Percentiles rank a stretch among this genome's conserved stretches.
phyloP scores from a whole-genome alignment of 1,140 invertebrate species.

The Neodiprion fabricii region DNA sequence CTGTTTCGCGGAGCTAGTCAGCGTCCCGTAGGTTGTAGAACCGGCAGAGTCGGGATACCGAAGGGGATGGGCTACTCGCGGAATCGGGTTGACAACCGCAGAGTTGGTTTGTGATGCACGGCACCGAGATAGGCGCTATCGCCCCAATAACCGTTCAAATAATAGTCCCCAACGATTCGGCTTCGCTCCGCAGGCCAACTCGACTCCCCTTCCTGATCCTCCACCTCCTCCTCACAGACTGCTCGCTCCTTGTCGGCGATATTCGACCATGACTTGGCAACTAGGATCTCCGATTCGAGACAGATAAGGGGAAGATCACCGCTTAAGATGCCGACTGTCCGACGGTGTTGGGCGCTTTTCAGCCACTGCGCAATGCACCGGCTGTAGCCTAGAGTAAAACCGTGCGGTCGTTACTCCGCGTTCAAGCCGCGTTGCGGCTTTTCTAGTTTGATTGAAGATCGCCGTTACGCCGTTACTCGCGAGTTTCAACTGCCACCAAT shows the following conservation, averaged over 20 bases:
- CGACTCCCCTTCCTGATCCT: not conserved
- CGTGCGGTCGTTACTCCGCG: too few relatives aligned
- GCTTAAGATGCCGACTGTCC: not conserved
- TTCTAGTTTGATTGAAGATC: too few relatives aligned
- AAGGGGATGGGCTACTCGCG: constrained; percentile 26
- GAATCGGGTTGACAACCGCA: constrained; percentile 51
- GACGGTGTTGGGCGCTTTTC: not conserved
- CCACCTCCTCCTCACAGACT: not conserved
- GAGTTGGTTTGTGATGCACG: constrained; percentile 52
- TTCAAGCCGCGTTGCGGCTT: too few relatives aligned
- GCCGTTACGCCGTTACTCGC: too few relatives aligned
- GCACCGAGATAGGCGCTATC: constrained; percentile 50
- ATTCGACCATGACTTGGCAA: constrained; percentile 40
- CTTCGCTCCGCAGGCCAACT: constrained; percentile 14
- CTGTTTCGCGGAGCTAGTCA: constrained; percentile 28
- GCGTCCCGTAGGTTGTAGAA: not conserved
- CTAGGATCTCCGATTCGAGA: constrained; percentile 35
- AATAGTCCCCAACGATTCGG: constrained; percentile 37
- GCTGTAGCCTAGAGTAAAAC: not conserved
- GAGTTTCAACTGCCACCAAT: too few relatives aligned
- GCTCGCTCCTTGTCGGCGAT: not conserved
- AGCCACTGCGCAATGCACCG: not conserved
- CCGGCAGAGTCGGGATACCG: constrained; percentile 3
- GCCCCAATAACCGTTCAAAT: constrained; percentile 54
- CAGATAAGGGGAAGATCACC: constrained; percentile 25